These are phyloP conservation scores for Zaprionus nigranus DNA, from an alignment of 1,140 invertebrate species.

Conservation along the genomic window DNA sequence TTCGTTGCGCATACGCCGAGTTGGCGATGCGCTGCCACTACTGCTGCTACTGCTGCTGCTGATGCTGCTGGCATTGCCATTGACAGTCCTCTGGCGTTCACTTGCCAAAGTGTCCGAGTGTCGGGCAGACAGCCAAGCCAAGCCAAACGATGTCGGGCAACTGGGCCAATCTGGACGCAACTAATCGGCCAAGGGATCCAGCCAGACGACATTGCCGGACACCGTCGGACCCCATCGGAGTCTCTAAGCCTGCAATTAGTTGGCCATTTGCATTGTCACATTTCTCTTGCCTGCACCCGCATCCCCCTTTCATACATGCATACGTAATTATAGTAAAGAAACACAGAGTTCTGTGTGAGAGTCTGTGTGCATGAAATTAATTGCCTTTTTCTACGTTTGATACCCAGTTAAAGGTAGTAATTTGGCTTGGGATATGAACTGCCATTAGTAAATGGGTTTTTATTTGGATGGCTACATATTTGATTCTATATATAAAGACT, in stretches of 20 bases:
- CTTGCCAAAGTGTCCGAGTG: slow-evolving; percentile 1
- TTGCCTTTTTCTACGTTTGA: slow-evolving; percentile 59
- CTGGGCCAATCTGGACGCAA: slow-evolving; percentile 42
- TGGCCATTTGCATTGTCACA: slow-evolving; percentile 47
- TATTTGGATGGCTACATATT: neutral
- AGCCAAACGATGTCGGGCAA: neutral
- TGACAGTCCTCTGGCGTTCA: slow-evolving; percentile 32
- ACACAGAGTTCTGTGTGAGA: slow-evolving; percentile 17
- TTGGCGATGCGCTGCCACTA: neutral
- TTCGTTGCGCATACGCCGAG: slow-evolving; percentile 46
- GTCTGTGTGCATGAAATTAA: slow-evolving; percentile 61
- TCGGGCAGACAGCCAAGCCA: slow-evolving; percentile 55
- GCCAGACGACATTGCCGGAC: slow-evolving; percentile 13
- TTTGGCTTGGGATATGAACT: neutral
- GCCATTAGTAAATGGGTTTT: neutral
- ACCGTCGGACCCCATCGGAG: neutral
- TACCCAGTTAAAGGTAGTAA: slow-evolving; percentile 7
- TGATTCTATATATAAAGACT: neutral
- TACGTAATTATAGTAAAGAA: slow-evolving; percentile 22
- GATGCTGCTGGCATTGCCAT: neutral
- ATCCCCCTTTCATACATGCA: neutral
- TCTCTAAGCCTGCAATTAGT: slow-evolving; percentile 47
- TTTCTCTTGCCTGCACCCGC: slow-evolving; percentile 5
- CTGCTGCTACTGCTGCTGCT: neutral
- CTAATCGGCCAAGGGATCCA: slow-evolving; percentile 44